A percentile compares a stretch with the other conserved stretches of the same genome.
Evolutionary conservation across 2,888 invertebrate species (phyloP).

Genomic region (Calameuta idolon): DNA sequence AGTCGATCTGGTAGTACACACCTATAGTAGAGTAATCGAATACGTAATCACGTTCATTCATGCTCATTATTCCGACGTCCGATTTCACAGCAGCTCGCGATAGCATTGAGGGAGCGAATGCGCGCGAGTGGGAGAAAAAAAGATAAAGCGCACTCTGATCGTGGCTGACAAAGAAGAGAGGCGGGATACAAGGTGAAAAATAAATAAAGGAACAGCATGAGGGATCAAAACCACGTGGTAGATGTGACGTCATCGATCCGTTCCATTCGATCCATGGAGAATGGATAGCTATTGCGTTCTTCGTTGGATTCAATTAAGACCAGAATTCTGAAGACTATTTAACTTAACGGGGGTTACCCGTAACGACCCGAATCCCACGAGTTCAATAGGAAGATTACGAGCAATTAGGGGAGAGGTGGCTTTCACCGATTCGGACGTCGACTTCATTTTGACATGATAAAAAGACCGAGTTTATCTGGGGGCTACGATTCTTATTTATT

Average conservation of each 20-base stretch:
- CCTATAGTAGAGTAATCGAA: neutral
- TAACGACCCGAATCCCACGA: conserved; percentile 7
- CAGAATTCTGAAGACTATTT: neutral
- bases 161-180: neutral
- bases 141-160: neutral
- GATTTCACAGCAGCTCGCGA: neutral
- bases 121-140: neutral
- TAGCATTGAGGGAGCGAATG: neutral
- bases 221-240: neutral
- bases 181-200: neutral
- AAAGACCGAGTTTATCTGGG: neutral
- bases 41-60: conserved; percentile 7
- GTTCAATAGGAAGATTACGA: neutral
- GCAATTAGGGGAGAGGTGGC: neutral
- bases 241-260: conserved; percentile 5
- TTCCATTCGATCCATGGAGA: neutral
- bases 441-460: neutral
- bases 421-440: neutral
- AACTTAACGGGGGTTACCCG: neutral
- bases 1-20: neutral
- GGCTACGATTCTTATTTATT: neutral
- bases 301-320: conserved; percentile 8
- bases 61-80: conserved; percentile 2
- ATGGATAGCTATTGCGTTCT: neutral
- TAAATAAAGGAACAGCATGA: neutral